A percentile compares a stretch with the other conserved stretches of the same genome.
Conservation (phyloP, 1,140 invertebrate species). For the Cotesia chilonis region DNA sequence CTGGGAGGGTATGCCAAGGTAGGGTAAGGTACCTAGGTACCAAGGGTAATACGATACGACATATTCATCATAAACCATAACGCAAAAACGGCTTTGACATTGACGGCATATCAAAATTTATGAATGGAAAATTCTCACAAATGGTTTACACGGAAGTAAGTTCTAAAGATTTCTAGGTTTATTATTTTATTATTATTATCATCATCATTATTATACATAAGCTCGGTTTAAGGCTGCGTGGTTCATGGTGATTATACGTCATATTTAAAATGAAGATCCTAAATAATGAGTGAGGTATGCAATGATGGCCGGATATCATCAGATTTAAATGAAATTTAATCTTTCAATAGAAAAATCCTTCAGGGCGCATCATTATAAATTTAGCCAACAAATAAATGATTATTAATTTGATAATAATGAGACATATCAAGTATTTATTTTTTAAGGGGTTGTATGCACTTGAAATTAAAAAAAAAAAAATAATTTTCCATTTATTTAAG, state of each 20-base stretch:
- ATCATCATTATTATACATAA: not conserved
- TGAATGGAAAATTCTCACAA: conserved; percentile 57
- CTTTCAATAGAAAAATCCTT: conserved; percentile 4
- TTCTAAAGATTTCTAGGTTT: conserved; percentile 42
- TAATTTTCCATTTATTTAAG: too few species aligned
- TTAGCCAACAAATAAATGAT: not conserved
- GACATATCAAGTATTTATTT: too few species aligned
- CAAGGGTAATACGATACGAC: conserved; percentile 59
- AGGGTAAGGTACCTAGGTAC: conserved; percentile 2
- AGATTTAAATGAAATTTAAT: conserved; percentile 28
- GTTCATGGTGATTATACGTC: conserved; percentile 51
- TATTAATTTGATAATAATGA: too few species aligned
- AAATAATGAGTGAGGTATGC: conserved; percentile 30
- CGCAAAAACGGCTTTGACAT: conserved; percentile 54
- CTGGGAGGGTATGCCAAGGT: not conserved
- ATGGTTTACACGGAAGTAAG: conserved; percentile 48
- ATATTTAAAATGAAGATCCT: conserved; percentile 25
- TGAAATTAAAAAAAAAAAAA: too few species aligned
- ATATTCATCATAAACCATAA: conserved; percentile 65
- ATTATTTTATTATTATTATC: conserved; percentile 40
- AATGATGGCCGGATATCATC: conserved; percentile 21
- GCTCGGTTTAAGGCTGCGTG: conserved; percentile 38
- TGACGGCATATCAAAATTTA: conserved; percentile 58
- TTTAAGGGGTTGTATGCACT: too few species aligned
- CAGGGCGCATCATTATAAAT: not conserved